Base-by-base conservation (phyloP, 92 coral and sea anemone species). In the Porites evermanni region DNA sequence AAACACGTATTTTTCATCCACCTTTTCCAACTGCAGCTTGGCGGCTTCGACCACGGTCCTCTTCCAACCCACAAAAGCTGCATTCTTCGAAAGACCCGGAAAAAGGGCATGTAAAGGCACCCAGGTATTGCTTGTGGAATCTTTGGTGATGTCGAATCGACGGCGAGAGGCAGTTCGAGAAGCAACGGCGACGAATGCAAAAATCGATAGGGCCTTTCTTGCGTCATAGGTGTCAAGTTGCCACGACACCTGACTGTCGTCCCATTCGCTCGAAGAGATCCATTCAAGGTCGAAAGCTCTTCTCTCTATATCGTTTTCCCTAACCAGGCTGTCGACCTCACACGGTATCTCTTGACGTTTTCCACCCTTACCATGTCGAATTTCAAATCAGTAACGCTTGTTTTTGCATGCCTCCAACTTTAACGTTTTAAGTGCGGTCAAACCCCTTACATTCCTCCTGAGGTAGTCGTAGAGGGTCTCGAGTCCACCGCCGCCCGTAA, bases 31-130 rank as follows among this genome's bases (percentile, higher is more conserved):
- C 1, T 63, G 1, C 14, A 78, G 67, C 11, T 61, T 61, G 2
- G 12, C 29, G 1, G 71, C 70, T 6, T 64, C 56, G 1, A 6
- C 1, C 2, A 17, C 11, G 7, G 82, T 59, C 17, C 14, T 14
- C 52, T 26, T 38, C 71, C 82, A 78, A 16, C 82, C 82, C 56
- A 61, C 70, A 7, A 61, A 78, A 8, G 12, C 0, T 16, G 82
- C 82, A 14, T 26, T 24, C 0, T 32, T 26, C 19, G 26, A 26
- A 3, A 78, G 47, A 3, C 8, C 51, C 10, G 82, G 71, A 47
- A 78, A 78, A 3, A 78, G 23, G 0, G 82, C 82, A 8, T 18
- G 17, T 26, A 64, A 13, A 19, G 82, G 58, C 20, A 78, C 58
- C 82, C 82, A 78, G 5, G 70, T 61, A 4, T 6, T 47, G 19